Evolutionary conservation across 1,140 invertebrate species (phyloP).

Genomic region (Brachionus calyciflorus): DNA sequence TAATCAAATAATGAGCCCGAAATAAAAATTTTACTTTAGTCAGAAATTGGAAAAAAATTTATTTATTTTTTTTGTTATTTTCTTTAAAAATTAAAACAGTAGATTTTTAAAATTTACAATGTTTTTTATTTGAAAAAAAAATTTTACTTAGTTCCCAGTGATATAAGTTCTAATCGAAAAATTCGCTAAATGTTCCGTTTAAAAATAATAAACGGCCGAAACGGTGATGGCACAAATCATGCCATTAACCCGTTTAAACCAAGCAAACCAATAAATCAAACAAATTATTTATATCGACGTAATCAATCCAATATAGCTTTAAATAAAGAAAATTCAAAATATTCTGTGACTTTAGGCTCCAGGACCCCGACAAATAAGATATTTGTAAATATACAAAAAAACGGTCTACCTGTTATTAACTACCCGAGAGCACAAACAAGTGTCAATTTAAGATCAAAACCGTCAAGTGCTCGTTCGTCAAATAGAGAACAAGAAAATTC

Average conservation of each 20-base stretch:
- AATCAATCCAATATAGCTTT: slow-evolving; percentile 6
- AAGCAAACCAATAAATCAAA: slow-evolving; percentile 38
- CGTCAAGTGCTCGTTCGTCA: not conserved
- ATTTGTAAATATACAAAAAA: not conserved
- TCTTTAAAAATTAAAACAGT: slow-evolving; percentile 1
- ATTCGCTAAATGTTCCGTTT: slow-evolving; percentile 2
- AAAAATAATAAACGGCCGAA: not conserved
- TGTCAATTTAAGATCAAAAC: not conserved
- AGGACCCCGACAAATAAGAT: not conserved
- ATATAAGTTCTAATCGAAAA: no score
- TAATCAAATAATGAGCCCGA: slow-evolving; percentile 18
- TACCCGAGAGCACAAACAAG: not conserved
- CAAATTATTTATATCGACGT: slow-evolving; percentile 26
- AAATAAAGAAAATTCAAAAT: not conserved
- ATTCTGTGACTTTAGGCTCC: not conserved
- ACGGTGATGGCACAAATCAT: not conserved
- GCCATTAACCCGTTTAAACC: not conserved
- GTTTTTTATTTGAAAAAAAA: not conserved
- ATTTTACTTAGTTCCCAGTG: no score
- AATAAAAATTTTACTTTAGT: no score
- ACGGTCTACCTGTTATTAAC: not conserved
- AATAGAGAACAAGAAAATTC: not conserved
- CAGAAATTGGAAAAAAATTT: slow-evolving; percentile 18
- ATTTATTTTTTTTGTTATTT: slow-evolving; percentile 20
- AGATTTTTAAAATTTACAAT: slow-evolving; percentile 26